Base-by-base conservation (phyloP, 2,888 invertebrate species). In the Mesorhabditis sp. region DNA sequence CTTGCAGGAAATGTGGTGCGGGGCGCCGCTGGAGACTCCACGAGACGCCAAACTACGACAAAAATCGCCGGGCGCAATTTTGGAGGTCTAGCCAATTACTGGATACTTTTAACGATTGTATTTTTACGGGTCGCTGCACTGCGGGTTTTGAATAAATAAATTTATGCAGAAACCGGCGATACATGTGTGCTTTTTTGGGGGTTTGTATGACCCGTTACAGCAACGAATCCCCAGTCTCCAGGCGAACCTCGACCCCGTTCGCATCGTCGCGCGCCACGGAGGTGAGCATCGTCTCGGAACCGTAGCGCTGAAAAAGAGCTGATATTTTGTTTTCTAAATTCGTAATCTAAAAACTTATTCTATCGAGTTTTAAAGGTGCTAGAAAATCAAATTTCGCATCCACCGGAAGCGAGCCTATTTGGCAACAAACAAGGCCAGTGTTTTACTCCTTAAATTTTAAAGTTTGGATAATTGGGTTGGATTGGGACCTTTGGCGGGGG, bases 1-100 rank as follows among this genome's bases (percentile, higher is more conserved):
- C 28, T n/a, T 50, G 7, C 58, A 50, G 58, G 58, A 50, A 50
- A 50, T 50, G 58, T 50, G 58, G 58, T 50, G 58, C n/a, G 58
- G 58, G n/a, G n/a, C n/a, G 7, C 58, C 58, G n/a, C 7, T 50
- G 58, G 58, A 50, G 58, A 50, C 58, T 13, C 58, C 58, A 50
- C 58, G 58, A 50, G 58, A 50, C 7, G 58, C 7, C 10, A 50
- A 50, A 50, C 58, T 13, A 50, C 28, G 28, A 28, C 28, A 28
- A 28, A 28, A 28, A 28, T 28, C 28, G 28, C 28, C 28, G 28
- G 28, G 28, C 28, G 28, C 28, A 28, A 28, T 50, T 50, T 50
- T 50, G n/a, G 58, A 50, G n/a, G 58, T 13, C n/a, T 10, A 50
- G 2, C n/a, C 58, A 13, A 50, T n/a, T 10, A 50, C 7, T 13